These are phyloP conservation scores for Oreohelix idahoensis DNA, from an alignment of 1,140 invertebrate species.

Conservation along the genomic window DNA sequence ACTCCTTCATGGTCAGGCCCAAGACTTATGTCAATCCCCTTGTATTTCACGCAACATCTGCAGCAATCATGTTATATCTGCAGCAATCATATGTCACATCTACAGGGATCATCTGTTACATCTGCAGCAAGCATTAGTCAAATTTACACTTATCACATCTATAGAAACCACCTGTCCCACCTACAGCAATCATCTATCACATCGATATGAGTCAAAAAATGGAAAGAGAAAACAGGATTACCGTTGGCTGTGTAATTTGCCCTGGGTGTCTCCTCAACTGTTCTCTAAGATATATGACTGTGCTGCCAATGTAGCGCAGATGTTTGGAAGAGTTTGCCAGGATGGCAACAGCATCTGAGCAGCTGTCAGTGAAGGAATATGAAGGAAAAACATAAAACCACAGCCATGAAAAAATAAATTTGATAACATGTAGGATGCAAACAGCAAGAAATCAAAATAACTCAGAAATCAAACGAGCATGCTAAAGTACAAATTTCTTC, in stretches of 20 bases:
- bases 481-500: too few species aligned
- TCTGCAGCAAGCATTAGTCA: background rate
- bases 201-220: background rate
- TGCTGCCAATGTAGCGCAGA: slow-evolving; percentile 70
- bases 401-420: too few species aligned
- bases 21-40: too few species aligned
- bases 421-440: too few species aligned
- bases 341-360: slow-evolving; percentile 73
- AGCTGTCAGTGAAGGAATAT: slow-evolving; percentile 57
- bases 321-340: slow-evolving; percentile 73
- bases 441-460: too few species aligned
- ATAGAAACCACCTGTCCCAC: background rate
- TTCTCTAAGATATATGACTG: slow-evolving; percentile 70
- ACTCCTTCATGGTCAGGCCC: too few species aligned
- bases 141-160: background rate
- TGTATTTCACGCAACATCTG: too few species aligned
- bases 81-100: background rate
- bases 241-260: slow-evolving; percentile 10
- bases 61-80: too few species aligned
- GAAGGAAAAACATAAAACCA: too few species aligned
- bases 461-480: too few species aligned
- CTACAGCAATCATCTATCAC: background rate
- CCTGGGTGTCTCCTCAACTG: slow-evolving; percentile 62
- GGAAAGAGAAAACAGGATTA: background rate
- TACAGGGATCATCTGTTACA: background rate